phyloP scores from a whole-genome alignment of 2,797 vertebrate genomes.

The Eremophila alpestris region DNA sequence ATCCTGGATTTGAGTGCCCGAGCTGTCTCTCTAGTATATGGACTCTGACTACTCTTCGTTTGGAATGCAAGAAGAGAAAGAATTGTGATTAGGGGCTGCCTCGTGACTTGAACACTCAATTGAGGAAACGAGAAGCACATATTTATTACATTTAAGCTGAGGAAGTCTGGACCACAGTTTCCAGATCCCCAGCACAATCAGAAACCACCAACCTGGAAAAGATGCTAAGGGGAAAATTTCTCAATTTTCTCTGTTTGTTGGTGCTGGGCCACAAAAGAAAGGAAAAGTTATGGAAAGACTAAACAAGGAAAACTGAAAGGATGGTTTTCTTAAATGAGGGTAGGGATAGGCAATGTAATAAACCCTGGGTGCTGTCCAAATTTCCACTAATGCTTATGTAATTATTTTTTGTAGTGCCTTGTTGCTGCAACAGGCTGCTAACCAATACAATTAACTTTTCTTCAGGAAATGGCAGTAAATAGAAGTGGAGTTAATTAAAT shows the following conservation, averaged over 20 bases:
- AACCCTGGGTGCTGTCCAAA: not conserved
- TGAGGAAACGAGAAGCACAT: not conserved
- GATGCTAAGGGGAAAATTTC: not conserved
- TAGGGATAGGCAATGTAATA: not conserved
- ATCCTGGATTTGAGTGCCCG: not conserved
- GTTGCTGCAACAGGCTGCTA: not conserved
- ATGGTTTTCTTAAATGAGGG: not conserved
- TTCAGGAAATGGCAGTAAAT: not conserved
- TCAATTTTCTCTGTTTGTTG: not conserved
- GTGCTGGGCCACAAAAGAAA: not conserved
- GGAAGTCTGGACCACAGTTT: not conserved
- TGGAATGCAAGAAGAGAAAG: not conserved
- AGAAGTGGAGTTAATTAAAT: constrained; percentile 10
- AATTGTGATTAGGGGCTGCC: not conserved
- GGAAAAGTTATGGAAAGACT: not conserved
- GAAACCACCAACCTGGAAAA: not conserved
- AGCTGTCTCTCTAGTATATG: not conserved
- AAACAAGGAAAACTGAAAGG: not conserved
- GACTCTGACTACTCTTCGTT: not conserved
- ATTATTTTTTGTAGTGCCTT: not conserved
- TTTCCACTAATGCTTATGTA: not conserved
- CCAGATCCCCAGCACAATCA: not conserved
- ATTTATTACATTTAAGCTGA: not conserved
- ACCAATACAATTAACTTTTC: not conserved
- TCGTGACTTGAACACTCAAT: fast-evolving